Conservation (phyloP, 1,140 invertebrate species). For the Heliconius hermathena region DNA sequence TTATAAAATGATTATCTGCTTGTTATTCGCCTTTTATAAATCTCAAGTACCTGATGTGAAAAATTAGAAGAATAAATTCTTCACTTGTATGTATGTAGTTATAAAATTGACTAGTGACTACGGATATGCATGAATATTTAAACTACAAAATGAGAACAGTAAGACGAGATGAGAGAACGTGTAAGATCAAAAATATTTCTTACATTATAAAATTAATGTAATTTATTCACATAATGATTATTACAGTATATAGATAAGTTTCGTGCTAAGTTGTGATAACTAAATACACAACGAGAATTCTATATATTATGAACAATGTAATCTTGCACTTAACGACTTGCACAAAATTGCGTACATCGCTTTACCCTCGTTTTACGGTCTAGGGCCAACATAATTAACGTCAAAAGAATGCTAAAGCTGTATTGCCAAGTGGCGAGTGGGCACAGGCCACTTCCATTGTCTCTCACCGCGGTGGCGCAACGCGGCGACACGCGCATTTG, state of each 20-base stretch:
- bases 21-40: no score
- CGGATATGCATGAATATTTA: no score
- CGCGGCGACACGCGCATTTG: constrained; percentile 76
- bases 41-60: no score
- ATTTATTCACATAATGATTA: no score
- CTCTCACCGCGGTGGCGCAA: constrained; percentile 61
- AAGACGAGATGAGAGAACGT: no score
- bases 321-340: constrained; percentile 22
- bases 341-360: constrained; percentile 12
- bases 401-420: constrained; percentile 57
- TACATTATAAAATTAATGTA: no score
- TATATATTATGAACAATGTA: neutral
- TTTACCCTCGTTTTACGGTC: constrained; percentile 51
- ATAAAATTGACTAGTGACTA: no score
- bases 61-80: no score
- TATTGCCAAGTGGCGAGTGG: constrained; percentile 56
- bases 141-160: no score
- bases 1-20: no score
- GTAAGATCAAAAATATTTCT: no score
- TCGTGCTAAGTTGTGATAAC: constrained; percentile 13
- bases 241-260: neutral
- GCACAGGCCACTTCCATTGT: constrained; percentile 55
- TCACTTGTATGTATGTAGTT: no score
- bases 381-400: constrained; percentile 54
- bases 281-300: neutral